Conservation (phyloP, 2,113 vertebrate species). For the Alligator sinensis region DNA sequence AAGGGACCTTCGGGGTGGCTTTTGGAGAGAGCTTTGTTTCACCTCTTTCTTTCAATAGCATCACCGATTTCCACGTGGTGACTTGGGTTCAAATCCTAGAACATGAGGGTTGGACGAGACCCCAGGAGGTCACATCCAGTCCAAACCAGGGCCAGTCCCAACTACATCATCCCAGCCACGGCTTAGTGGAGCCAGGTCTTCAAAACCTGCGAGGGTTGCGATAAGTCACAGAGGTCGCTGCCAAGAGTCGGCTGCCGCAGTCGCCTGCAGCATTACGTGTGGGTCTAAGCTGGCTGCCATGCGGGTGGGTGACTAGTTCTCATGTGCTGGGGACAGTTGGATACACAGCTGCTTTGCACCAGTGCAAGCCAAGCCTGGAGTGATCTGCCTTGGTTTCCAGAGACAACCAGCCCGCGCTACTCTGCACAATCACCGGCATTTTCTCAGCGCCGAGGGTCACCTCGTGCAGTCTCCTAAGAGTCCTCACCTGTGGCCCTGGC, state of each 20-base stretch:
- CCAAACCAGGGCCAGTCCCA: no score
- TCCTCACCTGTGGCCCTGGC: constrained; percentile 83
- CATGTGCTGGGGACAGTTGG: background rate
- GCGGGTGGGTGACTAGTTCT: no score
- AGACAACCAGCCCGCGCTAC: no score
- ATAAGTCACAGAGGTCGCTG: no score
- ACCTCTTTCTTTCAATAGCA: background rate
- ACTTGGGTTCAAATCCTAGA: background rate
- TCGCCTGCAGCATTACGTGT: no score
- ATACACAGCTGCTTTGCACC: background rate
- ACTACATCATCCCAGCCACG: no score
- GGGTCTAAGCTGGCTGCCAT: no score
- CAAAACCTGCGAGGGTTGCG: no score
- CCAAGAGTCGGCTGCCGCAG: no score
- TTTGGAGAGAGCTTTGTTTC: background rate
- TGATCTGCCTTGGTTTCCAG: background rate
- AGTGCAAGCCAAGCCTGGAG: background rate
- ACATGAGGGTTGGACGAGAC: background rate
- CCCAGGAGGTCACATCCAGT: no score
- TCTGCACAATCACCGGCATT: background rate
- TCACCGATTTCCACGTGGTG: background rate
- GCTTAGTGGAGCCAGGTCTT: no score
- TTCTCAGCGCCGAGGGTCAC: background rate
- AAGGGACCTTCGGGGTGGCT: background rate
- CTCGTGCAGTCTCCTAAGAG: background rate